Evolutionary conservation across 2,113 vertebrate genomes (phyloP), one percentile per base, ranked within the genome.

Genomic region (Notarius quadriscutis): DNA sequence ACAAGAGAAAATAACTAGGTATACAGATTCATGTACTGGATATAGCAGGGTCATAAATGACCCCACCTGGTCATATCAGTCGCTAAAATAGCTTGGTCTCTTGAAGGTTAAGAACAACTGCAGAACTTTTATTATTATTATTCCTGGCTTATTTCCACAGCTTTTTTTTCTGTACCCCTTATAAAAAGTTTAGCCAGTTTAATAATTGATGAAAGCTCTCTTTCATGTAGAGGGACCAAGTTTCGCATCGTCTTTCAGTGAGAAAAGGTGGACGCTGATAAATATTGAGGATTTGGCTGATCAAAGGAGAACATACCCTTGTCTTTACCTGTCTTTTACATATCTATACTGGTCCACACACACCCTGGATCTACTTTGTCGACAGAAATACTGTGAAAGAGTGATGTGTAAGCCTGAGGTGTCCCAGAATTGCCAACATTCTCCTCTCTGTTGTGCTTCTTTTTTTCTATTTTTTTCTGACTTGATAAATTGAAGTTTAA

Each of bases 341-440:
- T 11, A 77, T 17, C 34, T 48, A 15, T 50, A 10, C 25, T 14
- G 51, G 11, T 27, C 27, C 74, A 63, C 78, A 63, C 20, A 62
- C 83, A 55, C n/a, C 74, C 41, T 55, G 62, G n/a, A 81, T 89
- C 83, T 84, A 55, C 81, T 87, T 30, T 88, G 69, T 85, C 81
- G 79, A 55, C 74, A 87, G 81, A 57, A 84, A 63, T 67, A 67
- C 63, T 79, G 84, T 41, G 7, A 17, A 41, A 41, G 69, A 72
- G 7, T 72, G 69, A 48, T 79, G 81, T 83, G 30, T 50, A 55
- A 87, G 9, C 4, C 75, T 89, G 89, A 51, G 81, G 65, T 92
- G 91, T 91, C 65, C 74, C 48, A 87, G 86, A 88, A 80, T 71
- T 62, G 83, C 48, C 63, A 69, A 18, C 6, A 25, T 51, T 7